Conservation (phyloP, 2,797 vertebrate genomes). For the Vipera ursinii region DNA sequence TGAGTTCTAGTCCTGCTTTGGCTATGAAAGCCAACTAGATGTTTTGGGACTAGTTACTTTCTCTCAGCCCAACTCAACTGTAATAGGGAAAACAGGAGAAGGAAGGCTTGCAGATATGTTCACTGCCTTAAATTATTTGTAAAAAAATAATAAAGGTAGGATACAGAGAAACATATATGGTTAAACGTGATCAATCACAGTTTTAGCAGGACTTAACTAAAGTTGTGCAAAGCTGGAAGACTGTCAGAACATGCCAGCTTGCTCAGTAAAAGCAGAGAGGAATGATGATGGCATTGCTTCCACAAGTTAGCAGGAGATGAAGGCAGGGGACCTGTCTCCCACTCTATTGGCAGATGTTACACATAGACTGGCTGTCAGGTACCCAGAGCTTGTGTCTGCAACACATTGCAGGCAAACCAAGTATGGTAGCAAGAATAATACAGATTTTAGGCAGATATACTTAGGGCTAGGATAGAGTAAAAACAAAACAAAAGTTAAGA, state of each 20-base stretch:
- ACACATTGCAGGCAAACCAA: neutral
- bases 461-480: neutral
- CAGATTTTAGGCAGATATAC: neutral
- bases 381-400: neutral
- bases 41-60: neutral
- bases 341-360: neutral
- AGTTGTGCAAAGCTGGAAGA: neutral
- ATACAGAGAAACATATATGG: neutral
- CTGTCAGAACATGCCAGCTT: neutral
- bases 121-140: neutral
- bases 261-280: neutral
- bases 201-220: neutral
- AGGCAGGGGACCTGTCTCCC: neutral
- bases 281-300: neutral
- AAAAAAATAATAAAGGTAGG: neutral
- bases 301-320: neutral
- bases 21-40: neutral
- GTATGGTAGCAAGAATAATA: neutral
- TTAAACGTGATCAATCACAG: neutral
- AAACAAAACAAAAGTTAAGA: neutral
- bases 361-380: neutral
- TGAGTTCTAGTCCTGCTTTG: neutral
- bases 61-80: neutral
- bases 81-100: neutral
- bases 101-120: neutral